phyloP scores from a whole-genome alignment of 1,140 invertebrate species.

The Rhynchophorus ferrugineus region DNA sequence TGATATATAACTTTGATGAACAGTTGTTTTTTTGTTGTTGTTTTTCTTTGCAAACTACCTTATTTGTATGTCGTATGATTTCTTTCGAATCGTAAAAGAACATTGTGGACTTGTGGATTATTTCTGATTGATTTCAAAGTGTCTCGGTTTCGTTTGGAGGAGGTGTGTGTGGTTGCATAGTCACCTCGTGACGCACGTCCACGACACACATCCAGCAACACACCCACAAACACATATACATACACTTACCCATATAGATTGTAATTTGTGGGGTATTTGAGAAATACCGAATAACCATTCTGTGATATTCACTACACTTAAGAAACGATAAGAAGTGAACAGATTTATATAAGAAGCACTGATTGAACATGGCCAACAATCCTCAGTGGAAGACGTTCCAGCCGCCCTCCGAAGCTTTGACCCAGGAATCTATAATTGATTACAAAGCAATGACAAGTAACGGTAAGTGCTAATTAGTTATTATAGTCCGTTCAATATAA shows the following conservation, averaged over 20 bases:
- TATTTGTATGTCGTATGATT: slow-evolving; percentile 1
- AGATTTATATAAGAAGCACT: slow-evolving; percentile 23
- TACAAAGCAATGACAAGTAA: slow-evolving; percentile 57
- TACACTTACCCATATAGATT: slow-evolving; percentile 13
- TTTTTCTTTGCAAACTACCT: neutral
- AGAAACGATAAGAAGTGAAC: slow-evolving; percentile 36
- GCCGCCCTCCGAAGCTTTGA: slow-evolving; percentile 68
- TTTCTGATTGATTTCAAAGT: slow-evolving; percentile 23
- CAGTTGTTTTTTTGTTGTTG: slow-evolving; percentile 27
- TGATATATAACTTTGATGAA: slow-evolving; percentile 22
- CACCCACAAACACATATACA: slow-evolving; percentile 7
- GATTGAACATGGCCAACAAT: slow-evolving; percentile 65
- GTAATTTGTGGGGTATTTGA: slow-evolving; percentile 37
- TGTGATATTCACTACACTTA: slow-evolving; percentile 47
- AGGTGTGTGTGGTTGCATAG: neutral
- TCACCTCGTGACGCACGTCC: slow-evolving; percentile 27
- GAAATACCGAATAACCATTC: slow-evolving; percentile 40
- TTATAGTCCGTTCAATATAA: no score
- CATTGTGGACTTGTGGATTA: slow-evolving; percentile 32
- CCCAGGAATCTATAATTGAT: slow-evolving; percentile 66
- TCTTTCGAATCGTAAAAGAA: slow-evolving; percentile 7
- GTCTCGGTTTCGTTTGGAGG: slow-evolving; percentile 10
- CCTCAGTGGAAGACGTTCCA: slow-evolving; percentile 89
- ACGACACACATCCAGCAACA: slow-evolving; percentile 2
- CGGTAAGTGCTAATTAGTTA: no score